A percentile compares a stretch with the other conserved stretches of the same genome.
Evolutionary conservation across 2,888 invertebrate species (phyloP).

Genomic region (Drosophila ezoana): DNA sequence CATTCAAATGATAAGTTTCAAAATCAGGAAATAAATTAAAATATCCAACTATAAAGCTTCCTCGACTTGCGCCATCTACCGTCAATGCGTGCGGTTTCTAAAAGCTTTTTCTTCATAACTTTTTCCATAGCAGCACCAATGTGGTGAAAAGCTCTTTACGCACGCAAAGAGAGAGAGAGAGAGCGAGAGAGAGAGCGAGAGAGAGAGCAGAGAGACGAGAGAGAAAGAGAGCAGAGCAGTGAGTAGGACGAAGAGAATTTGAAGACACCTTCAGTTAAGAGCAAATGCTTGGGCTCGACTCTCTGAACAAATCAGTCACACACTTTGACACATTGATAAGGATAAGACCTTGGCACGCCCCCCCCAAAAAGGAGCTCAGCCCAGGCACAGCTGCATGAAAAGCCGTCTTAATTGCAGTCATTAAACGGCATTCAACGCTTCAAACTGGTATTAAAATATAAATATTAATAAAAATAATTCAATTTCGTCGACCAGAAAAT

Average conservation of each 20-base stretch:
- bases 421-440: constrained; percentile 41
- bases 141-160: constrained; percentile 36
- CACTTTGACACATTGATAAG: constrained; percentile 63
- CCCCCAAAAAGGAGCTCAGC: constrained; percentile 8
- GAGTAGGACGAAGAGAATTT: background rate
- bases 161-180: background rate
- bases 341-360: constrained; percentile 55
- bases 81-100: background rate
- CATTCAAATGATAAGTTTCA: background rate
- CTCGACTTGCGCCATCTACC: constrained; percentile 32
- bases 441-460: constrained; percentile 50
- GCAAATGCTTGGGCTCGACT: constrained; percentile 8
- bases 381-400: constrained; percentile 44
- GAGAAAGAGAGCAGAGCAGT: background rate
- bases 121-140: background rate
- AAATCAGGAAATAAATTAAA: background rate
- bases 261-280: constrained; percentile 15
- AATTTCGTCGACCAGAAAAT: constrained; percentile 45
- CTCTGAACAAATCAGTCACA: constrained; percentile 14
- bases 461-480: constrained; percentile 61
- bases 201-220: too few relatives aligned
- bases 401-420: constrained; percentile 61
- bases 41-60: background rate
- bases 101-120: constrained; percentile 7
- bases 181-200: constrained; percentile 1